Base-by-base conservation (phyloP, 2,113 vertebrate species). In the Rhadina sibilatrix region DNA sequence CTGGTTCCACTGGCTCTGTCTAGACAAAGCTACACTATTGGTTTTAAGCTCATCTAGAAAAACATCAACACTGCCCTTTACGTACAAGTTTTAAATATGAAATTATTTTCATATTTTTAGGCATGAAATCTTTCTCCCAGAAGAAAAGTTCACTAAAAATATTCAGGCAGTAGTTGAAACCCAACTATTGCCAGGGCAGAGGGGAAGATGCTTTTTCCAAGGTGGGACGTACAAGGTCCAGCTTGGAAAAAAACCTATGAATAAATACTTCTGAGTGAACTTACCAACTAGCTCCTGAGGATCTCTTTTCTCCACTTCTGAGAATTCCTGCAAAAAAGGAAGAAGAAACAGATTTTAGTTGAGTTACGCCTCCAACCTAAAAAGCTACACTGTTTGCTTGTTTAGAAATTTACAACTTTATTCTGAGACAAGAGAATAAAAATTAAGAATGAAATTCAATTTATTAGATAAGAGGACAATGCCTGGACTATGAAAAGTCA, bases 251-350 rank as follows among this genome's bases (percentile, higher is more conserved):
- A 78, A 40, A 4, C 1, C n/a, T 3, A 6, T 31, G 25, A 89
- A 63, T 44, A 84, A 80, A 71, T 49, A 93, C 14, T 66, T 92
- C 38, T 57, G 37, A 60, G 35, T 9, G 11, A 84, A 98, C 99
- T 98, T 94, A 99, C 99, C 99, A 90, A 99, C 99, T 30, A 99
- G 97, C 76, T 99, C 99, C 96, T 99, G 99, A 70, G 99, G 99
- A 91, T 99, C 99, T 94, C 98, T 98, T 64, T 98, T 99, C 94
- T 99, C 99, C 61, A 97, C 77, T 89, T 99, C 99, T n/a, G 97
- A 79, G 70, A 98, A 97, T 82, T 98, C 98, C 99, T 99, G 96
- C 13, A 44, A 78, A n/a, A 95, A 97, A 66, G 89, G 33, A 86
- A 15, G 72, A 76, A 57, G 63, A 95, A 94, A 64, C 64, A 47